Evolutionary conservation across 1,140 invertebrate species (phyloP), one percentile per base, ranked within the genome.

Genomic region (Neocloeon triangulifer): DNA sequence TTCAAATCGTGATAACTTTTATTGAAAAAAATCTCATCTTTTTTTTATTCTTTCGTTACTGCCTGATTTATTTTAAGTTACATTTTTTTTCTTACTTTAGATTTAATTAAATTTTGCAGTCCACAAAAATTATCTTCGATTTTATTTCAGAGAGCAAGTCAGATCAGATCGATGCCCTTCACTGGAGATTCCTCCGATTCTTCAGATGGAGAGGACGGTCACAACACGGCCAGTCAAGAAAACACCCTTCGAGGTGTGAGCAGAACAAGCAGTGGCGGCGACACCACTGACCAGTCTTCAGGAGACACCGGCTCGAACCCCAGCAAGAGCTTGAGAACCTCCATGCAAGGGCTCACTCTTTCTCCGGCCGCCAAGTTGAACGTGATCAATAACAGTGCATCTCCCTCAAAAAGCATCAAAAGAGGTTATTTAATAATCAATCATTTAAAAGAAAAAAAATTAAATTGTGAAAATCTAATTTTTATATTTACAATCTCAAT

Each of bases 121-220:
- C 8, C 15, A n/a, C 8, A 8, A 9, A 13, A 7, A 7, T 8
- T n/a, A 29, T n/a, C 7, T 8, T 9, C 8, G 10, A 30, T 33
- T 39, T 39, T 33, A 44, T 48, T 50, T 5, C 41, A 85, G 73
- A 66, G 86, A 46, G 86, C 86, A 25, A 89, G 84, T 52, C 86
- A 92, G 58, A 94, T 95, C 40, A 63, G 86, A 39, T 89, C 81
- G 7, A 82, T 89, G 64, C 86, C 88, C 8, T 94, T 95, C 47
- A 82, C 76, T 20, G 86, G 84, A 2, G 86, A 94, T 41, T 88
- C 82, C n/a, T 84, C 80, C 1, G 84, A 91, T 47, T 91, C 85
- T 4, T 85, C 81, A 25, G 82, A 89, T 47, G 85, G 84, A 12
- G 85, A 88, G 52, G 75, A 49, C 6, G 21, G 44, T 48, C 19